These are phyloP conservation scores for Brienomyrus brachyistius DNA, from an alignment of 2,113 vertebrate species.

Conservation along the genomic window DNA sequence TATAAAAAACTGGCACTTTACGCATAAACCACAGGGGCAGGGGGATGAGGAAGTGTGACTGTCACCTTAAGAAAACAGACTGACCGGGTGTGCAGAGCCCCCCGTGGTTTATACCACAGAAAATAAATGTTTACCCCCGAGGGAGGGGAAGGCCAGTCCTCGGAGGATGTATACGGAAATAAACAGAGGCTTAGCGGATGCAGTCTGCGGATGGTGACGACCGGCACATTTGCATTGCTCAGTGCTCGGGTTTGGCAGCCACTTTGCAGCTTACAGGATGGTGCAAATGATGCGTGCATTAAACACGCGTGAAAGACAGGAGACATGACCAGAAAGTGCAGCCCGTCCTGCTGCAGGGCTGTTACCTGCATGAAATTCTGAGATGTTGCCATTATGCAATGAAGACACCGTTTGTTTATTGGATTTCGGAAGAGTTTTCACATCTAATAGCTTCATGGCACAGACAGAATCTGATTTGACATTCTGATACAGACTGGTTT, in stretches of 20 bases:
- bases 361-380: neutral
- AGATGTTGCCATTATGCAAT: neutral
- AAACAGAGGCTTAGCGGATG: neutral
- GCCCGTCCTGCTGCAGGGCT: neutral
- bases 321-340: neutral
- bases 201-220: neutral
- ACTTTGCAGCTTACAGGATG: neutral
- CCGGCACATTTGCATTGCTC: neutral
- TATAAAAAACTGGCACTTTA: neutral
- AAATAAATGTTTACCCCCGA: constrained; percentile 2
- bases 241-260: neutral
- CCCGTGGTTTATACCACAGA: neutral
- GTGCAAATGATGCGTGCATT: neutral
- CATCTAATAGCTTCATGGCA: neutral
- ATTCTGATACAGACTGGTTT: neutral
- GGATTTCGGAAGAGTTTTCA: neutral
- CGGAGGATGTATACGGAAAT: neutral
- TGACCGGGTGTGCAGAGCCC: neutral
- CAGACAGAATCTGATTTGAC: neutral
- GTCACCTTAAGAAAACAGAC: neutral
- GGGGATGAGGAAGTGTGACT: neutral
- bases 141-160: neutral
- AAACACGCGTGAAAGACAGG: neutral
- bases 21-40: neutral
- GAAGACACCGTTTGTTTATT: neutral